Conservation (phyloP, 1,140 invertebrate genomes). For the Cryptotermes secundus region DNA sequence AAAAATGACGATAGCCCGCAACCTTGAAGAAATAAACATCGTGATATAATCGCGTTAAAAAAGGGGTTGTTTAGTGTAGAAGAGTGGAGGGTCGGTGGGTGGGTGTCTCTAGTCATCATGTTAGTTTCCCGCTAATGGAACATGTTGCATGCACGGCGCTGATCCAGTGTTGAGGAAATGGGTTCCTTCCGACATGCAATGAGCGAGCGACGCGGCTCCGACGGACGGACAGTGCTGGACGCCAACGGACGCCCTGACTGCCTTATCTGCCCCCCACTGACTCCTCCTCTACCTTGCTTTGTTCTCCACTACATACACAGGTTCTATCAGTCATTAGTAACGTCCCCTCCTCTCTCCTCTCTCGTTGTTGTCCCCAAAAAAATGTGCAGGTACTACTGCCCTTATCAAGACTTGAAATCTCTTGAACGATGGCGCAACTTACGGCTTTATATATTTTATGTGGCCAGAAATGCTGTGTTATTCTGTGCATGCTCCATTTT, state of each 20-base stretch:
- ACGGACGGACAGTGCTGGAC: neutral
- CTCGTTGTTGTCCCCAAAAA: constrained; percentile 35
- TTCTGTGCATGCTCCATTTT: neutral
- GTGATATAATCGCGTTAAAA: neutral
- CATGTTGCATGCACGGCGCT: constrained; percentile 4
- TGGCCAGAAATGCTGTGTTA: neutral
- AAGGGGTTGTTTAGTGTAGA: neutral
- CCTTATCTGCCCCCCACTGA: constrained; percentile 25
- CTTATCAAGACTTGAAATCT: constrained; percentile 13
- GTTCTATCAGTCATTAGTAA: constrained; percentile 49
- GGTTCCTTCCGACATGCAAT: constrained; percentile 28
- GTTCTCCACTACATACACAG: constrained; percentile 46
- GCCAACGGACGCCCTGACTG: constrained; percentile 25
- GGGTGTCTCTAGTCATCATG: neutral
- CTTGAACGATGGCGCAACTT: neutral
- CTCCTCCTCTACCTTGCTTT: constrained; percentile 37
- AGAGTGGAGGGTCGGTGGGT: neutral
- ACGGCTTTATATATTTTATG: constrained; percentile 1
- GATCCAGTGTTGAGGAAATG: constrained; percentile 22
- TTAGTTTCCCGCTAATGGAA: neutral
- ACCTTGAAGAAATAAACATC: neutral
- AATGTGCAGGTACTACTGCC: neutral
- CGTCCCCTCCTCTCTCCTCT: constrained; percentile 43
- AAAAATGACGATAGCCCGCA: too few relatives aligned
- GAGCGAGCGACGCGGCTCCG: neutral